Conservation (phyloP, 2,113 vertebrate genomes). For the Mystacornis crossleyi region DNA sequence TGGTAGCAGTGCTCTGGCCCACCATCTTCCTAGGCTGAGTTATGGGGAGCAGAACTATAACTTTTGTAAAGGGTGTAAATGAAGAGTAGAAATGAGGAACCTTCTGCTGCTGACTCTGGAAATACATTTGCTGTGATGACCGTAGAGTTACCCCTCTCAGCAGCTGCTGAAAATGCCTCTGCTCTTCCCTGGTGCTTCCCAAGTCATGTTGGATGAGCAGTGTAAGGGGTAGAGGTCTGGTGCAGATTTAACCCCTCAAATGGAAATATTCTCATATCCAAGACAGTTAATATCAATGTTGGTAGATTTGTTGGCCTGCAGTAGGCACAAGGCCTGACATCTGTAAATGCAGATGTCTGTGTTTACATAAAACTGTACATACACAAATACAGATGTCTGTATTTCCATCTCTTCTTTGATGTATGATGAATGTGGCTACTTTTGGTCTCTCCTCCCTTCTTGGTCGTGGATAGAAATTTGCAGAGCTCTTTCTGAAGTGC, state of each 20-base stretch:
- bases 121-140: neutral
- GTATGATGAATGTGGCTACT: neutral
- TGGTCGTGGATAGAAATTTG: neutral
- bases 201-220: rapidly evolving
- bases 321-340: neutral
- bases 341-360: neutral
- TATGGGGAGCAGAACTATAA: neutral
- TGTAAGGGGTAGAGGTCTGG: neutral
- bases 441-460: neutral
- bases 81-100: neutral
- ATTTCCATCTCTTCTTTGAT: neutral
- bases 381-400: neutral
- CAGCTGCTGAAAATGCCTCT: neutral
- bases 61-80: neutral
- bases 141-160: neutral
- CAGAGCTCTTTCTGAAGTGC: neutral
- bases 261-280: neutral
- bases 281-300: neutral
- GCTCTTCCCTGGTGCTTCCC: neutral
- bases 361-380: neutral
- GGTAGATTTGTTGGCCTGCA: neutral
- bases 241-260: neutral
- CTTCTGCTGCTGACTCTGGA: neutral
- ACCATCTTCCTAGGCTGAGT: neutral
- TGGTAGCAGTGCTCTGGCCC: neutral